Conservation (phyloP, 2,888 invertebrate genomes). For the Epirrhoe alternata region DNA sequence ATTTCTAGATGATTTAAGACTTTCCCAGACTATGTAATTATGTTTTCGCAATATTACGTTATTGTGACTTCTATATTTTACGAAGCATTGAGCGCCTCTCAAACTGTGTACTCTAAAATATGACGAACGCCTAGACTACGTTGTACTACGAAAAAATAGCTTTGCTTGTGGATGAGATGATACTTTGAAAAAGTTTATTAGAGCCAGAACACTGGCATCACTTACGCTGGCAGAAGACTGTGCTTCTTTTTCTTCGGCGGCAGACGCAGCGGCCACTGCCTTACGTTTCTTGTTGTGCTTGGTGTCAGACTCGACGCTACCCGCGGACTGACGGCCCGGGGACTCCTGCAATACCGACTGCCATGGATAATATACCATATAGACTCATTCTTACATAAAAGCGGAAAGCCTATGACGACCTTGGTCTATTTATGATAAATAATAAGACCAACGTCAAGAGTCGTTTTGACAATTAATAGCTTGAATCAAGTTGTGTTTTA, state of each 20-base stretch:
- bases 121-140: background rate
- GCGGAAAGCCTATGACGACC: background rate
- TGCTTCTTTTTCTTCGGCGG: constrained; percentile 15
- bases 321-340: constrained; percentile 10
- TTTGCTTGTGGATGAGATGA: background rate
- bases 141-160: background rate
- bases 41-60: background rate
- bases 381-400: background rate
- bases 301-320: constrained; percentile 11
- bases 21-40: background rate
- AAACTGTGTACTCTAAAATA: background rate
- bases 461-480: background rate
- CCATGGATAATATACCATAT: constrained; percentile 15
- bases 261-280: constrained; percentile 16
- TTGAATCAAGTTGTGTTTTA: background rate
- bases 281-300: constrained; percentile 28
- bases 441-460: background rate
- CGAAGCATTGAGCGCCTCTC: background rate
- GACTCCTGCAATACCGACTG: constrained; percentile 23
- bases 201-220: constrained; percentile 1
- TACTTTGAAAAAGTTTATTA: background rate
- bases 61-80: background rate
- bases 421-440: background rate
- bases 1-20: background rate
- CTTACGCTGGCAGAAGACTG: constrained; percentile 22